phyloP scores from a whole-genome alignment of 1,140 invertebrate genomes.

The Ostrea edulis region DNA sequence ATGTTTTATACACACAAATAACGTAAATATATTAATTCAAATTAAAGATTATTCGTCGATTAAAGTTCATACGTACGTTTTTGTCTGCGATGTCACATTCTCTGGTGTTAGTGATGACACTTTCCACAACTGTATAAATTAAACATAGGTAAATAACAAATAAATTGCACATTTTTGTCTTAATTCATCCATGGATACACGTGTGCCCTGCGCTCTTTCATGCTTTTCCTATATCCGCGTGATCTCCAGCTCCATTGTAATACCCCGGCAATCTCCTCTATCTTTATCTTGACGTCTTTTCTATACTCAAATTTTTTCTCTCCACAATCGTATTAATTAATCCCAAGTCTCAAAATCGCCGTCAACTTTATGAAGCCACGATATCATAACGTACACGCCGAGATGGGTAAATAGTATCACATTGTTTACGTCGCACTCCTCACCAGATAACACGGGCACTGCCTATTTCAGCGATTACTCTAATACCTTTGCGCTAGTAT shows the following conservation, averaged over 20 bases:
- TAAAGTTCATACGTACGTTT: neutral
- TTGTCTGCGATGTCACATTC: conserved; percentile 19
- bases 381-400: neutral
- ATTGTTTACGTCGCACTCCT: conserved; percentile 16
- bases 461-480: conserved; percentile 4
- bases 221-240: neutral
- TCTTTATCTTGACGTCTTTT: neutral
- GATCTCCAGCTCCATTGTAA: neutral
- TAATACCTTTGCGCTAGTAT: conserved; percentile 22
- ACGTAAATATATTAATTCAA: neutral
- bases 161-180: conserved; percentile 29
- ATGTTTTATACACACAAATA: neutral
- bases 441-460: neutral
- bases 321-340: neutral
- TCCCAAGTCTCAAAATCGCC: neutral
- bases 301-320: neutral
- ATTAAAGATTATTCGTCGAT: too few species aligned
- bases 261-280: neutral
- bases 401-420: conserved; percentile 20
- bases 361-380: neutral
- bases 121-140: conserved; percentile 12
- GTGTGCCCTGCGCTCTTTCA: conserved; percentile 1
- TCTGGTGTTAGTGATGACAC: neutral
- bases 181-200: conserved; percentile 24
- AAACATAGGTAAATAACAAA: conserved; percentile 34